Conservation (phyloP, 30 jellyfish, hydroid and myxozoan species). For the Turritopsis dohrnii region DNA sequence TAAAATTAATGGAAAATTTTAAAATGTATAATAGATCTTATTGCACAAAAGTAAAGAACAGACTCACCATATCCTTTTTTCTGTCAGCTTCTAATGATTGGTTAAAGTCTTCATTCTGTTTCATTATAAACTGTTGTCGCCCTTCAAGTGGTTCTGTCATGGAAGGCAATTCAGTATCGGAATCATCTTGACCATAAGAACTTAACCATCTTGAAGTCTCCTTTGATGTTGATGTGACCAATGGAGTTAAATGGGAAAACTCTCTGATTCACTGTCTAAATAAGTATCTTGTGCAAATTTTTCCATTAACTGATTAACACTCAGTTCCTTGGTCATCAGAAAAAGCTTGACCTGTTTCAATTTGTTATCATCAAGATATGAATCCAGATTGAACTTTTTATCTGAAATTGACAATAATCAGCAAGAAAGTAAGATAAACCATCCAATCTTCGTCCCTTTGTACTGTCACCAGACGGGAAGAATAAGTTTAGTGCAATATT, state of each 20-base stretch:
- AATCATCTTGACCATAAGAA: neutral
- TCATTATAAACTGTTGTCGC: neutral
- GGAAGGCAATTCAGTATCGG: slow-evolving; percentile 4
- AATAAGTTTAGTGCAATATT: neutral
- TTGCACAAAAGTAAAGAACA: neutral
- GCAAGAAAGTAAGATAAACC: neutral
- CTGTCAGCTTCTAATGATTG: neutral
- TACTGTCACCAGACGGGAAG: neutral
- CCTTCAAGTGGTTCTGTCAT: neutral
- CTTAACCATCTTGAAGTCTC: neutral
- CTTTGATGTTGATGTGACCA: no score
- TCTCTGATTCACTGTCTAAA: no score
- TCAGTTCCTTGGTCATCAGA: neutral
- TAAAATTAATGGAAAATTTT: no score
- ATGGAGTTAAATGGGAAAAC: neutral
- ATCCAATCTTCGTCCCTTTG: neutral
- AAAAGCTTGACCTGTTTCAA: neutral
- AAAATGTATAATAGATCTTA: neutral
- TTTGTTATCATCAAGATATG: no score
- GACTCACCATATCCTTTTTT: neutral
- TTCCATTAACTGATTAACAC: neutral
- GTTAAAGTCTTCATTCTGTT: neutral
- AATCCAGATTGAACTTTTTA: no score
- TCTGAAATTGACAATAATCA: no score
- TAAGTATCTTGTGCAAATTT: neutral